Percentiles rank a stretch among this genome's conserved stretches.
Evolutionary conservation across 1,140 invertebrate genomes (phyloP).

Genomic region (Calycopis cecrops): DNA sequence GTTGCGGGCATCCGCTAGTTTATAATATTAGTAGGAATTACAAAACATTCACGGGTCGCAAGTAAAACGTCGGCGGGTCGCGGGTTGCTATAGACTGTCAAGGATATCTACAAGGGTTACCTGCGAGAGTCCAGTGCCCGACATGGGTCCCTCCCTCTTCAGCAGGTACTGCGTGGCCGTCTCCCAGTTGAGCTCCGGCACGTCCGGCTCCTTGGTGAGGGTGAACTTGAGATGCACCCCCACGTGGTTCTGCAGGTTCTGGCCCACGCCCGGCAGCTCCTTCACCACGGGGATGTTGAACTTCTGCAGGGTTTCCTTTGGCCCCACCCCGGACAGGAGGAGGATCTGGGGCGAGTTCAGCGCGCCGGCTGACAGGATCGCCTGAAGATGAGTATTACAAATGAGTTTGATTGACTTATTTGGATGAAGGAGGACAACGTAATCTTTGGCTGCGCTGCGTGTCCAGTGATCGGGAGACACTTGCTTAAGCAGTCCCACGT

Average conservation of each 20-base stretch:
- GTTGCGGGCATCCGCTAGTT: too few species aligned
- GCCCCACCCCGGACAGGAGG: conserved; percentile 82
- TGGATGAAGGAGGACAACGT: too few species aligned
- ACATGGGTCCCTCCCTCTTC: conserved; percentile 76
- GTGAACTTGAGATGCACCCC: conserved; percentile 75
- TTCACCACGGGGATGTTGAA: conserved; percentile 79
- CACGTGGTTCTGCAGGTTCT: conserved; percentile 85
- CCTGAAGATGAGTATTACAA: conserved; percentile 49
- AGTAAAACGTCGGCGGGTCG: too few species aligned
- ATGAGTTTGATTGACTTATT: too few species aligned
- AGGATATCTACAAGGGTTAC: too few species aligned
- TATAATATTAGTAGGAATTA: too few species aligned
- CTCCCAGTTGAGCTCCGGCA: conserved; percentile 78
- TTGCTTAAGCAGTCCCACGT: too few species aligned
- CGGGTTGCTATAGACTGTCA: too few species aligned
- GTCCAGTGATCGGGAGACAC: too few species aligned
- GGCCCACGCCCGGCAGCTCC: conserved; percentile 84
- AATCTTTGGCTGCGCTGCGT: too few species aligned
- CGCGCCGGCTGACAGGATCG: conserved; percentile 81
- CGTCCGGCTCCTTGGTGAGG: conserved; percentile 72
- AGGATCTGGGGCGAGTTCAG: conserved; percentile 81
- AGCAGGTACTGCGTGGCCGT: conserved; percentile 78
- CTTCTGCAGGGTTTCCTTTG: conserved; percentile 77
- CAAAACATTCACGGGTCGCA: too few species aligned
- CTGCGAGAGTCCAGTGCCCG: conserved; percentile 78